These are phyloP conservation scores for Erpetoichthys calabaricus DNA, from an alignment of 2,797 vertebrate species.

Conservation along the genomic window DNA sequence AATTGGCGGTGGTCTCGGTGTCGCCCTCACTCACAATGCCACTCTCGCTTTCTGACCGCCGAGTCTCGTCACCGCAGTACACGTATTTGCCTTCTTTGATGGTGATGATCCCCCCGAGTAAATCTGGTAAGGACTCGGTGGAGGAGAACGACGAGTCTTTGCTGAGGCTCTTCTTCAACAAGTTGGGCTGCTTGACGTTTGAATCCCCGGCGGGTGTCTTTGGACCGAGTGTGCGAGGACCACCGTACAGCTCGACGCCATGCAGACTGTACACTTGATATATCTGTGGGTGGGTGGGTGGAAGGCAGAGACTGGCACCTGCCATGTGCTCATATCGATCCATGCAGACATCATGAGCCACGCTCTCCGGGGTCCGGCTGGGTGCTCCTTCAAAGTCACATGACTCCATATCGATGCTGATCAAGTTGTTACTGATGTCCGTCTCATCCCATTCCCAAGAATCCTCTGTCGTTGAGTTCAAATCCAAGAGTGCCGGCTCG, in stretches of 20 bases:
- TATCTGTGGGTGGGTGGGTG: constrained; percentile 38
- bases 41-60: constrained; percentile 76
- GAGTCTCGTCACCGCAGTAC: constrained; percentile 44
- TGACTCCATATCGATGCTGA: constrained; percentile 57
- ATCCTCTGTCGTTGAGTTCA: constrained; percentile 67
- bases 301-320: constrained; percentile 12
- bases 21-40: constrained; percentile 83
- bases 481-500: constrained; percentile 72
- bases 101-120: constrained; percentile 45
- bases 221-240: constrained; percentile 41
- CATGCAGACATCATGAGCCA: constrained; percentile 22
- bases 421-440: constrained; percentile 69
- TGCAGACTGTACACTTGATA: constrained; percentile 86
- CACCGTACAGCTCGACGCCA: constrained; percentile 57
- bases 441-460: constrained; percentile 96
- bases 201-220: constrained; percentile 32
- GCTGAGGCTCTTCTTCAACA: constrained; percentile 65
- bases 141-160: constrained; percentile 85
- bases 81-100: constrained; percentile 34
- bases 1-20: constrained; percentile 58
- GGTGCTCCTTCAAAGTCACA: constrained; percentile 39
- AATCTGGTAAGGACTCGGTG: constrained; percentile 74
- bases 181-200: constrained; percentile 37
- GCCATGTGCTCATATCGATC: neutral
- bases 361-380: constrained; percentile 29